phyloP scores from a whole-genome alignment of 1,140 invertebrate genomes.

The Pseudobourletiella spinata region DNA sequence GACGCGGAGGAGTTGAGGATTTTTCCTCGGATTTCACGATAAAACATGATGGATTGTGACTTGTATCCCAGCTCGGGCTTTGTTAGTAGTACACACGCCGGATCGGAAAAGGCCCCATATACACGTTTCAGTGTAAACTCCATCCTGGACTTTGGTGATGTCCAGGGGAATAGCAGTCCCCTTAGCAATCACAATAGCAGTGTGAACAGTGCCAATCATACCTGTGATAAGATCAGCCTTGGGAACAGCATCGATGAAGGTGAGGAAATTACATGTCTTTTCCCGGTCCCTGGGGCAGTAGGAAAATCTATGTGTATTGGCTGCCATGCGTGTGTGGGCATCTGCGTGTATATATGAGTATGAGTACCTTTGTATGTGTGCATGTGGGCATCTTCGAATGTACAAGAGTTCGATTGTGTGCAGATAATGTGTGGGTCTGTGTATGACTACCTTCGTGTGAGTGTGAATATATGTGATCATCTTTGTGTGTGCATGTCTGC shows the following conservation, averaged over 20 bases:
- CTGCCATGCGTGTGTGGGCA: too few relatives aligned
- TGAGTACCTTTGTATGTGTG: too few relatives aligned
- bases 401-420: too few relatives aligned
- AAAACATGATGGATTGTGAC: slow-evolving; percentile 7
- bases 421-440: too few relatives aligned
- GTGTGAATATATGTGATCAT: too few relatives aligned
- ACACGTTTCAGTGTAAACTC: slow-evolving; percentile 29
- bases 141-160: slow-evolving; percentile 21
- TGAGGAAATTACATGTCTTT: too few relatives aligned
- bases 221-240: slow-evolving; percentile 21
- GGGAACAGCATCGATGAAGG: not conserved
- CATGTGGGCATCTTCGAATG: too few relatives aligned
- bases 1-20: not conserved
- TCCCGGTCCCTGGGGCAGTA: not conserved
- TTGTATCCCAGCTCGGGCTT: not conserved
- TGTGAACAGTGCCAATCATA: slow-evolving; percentile 8
- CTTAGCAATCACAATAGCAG: slow-evolving; percentile 7
- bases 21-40: not conserved
- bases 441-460: too few relatives aligned
- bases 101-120: slow-evolving; percentile 8
- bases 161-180: not conserved
- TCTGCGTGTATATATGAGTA: too few relatives aligned
- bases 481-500: too few relatives aligned
- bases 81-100: not conserved
- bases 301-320: too few relatives aligned